phyloP scores from a whole-genome alignment of 2,113 vertebrate species.

The Pyrgilauda ruficollis region DNA sequence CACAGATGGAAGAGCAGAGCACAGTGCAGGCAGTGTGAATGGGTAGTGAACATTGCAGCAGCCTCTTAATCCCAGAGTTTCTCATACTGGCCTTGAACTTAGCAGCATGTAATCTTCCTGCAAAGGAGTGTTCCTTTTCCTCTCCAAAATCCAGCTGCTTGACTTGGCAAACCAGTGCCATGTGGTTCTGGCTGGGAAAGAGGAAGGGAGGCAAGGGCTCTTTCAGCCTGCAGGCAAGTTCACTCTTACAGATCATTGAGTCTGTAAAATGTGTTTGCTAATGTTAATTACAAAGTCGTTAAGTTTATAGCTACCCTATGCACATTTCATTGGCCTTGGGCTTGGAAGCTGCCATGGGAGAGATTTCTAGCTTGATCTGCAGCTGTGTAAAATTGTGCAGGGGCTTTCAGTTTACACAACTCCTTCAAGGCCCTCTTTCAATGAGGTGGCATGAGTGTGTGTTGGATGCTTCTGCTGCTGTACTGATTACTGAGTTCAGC shows the following conservation, averaged over 20 bases:
- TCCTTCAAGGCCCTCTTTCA: background rate
- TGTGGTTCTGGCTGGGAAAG: background rate
- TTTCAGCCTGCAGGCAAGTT: background rate
- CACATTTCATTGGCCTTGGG: background rate
- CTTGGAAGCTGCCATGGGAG: background rate
- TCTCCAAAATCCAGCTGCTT: background rate
- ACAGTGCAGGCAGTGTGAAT: background rate
- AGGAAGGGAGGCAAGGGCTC: background rate
- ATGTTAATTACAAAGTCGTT: conserved; percentile 39
- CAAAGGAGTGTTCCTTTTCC: background rate
- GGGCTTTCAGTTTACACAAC: background rate
- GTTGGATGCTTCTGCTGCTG: background rate
- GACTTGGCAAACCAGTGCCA: background rate
- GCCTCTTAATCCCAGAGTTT: background rate
- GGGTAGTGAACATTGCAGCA: background rate
- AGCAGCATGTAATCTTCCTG: background rate
- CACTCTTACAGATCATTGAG: conserved; percentile 12
- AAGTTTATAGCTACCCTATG: conserved; percentile 15
- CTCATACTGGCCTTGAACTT: background rate
- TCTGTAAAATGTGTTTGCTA: conserved; percentile 41
- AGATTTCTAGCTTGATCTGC: background rate
- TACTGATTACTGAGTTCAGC: background rate
- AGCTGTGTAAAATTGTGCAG: background rate
- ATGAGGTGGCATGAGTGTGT: background rate
- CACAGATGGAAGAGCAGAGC: background rate